Percentiles rank a stretch among this genome's conserved stretches.
Evolutionary conservation across 1,140 invertebrate genomes (phyloP).

Genomic region (Drosophila kikkawai): DNA sequence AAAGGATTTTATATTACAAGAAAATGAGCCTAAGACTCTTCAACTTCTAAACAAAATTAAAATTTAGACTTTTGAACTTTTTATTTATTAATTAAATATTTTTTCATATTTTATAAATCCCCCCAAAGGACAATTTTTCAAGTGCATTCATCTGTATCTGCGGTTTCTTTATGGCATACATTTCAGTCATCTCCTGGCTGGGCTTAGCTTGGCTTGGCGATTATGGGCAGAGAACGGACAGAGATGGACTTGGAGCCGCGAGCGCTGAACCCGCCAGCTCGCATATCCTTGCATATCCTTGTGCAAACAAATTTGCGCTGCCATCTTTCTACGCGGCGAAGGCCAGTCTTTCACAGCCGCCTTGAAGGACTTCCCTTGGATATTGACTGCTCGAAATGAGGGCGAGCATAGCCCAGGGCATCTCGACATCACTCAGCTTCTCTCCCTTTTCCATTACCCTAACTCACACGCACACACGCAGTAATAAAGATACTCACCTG

Average conservation of each 20-base stretch:
- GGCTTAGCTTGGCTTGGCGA: constrained; percentile 41
- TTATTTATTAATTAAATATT: background rate
- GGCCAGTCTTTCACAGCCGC: constrained; percentile 67
- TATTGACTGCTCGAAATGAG: constrained; percentile 63
- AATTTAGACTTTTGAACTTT: background rate
- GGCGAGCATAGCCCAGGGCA: constrained; percentile 45
- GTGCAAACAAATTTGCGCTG: constrained; percentile 63
- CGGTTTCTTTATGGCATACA: constrained; percentile 54
- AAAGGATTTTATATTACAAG: background rate
- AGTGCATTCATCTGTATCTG: constrained; percentile 41
- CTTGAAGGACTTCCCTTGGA: constrained; percentile 71
- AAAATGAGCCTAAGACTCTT: background rate
- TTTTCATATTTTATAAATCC: background rate
- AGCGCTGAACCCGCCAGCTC: constrained; percentile 61
- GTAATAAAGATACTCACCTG: constrained; percentile 86
- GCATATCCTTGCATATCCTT: constrained; percentile 65
- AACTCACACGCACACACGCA: constrained; percentile 1
- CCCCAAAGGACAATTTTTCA: background rate
- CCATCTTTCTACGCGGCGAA: constrained; percentile 40
- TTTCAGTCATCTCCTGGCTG: constrained; percentile 32
- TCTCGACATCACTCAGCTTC: constrained; percentile 23
- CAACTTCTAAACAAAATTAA: background rate
- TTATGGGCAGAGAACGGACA: constrained; percentile 38
- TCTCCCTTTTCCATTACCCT: background rate
- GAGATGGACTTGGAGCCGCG: constrained; percentile 51